phyloP scores from a whole-genome alignment of 2,888 invertebrate genomes.

The Rotaria magnacalcarata region DNA sequence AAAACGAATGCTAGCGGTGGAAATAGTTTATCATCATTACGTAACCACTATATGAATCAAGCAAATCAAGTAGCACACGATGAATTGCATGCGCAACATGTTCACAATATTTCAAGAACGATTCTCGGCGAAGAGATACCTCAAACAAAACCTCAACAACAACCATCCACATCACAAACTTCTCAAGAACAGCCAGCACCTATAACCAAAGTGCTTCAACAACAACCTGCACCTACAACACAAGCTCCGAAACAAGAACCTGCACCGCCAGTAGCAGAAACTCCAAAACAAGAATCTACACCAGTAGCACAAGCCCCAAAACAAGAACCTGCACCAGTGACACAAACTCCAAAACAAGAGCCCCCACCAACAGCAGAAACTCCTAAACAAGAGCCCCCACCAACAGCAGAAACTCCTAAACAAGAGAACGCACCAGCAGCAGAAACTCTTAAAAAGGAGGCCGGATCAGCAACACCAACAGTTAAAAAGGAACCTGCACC shows the following conservation, averaged over 20 bases:
- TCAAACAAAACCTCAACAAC: background rate
- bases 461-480: too few relatives aligned
- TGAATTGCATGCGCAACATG: background rate
- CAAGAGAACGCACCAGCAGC: background rate
- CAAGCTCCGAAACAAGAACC: background rate
- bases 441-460: too few relatives aligned
- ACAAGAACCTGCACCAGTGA: background rate
- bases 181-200: too few relatives aligned
- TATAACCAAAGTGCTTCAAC: too few relatives aligned
- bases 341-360: background rate
- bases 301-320: background rate
- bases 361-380: background rate
- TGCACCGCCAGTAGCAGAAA: background rate
- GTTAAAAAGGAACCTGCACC: too few relatives aligned
- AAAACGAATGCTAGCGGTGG: background rate
- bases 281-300: background rate
- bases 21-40: background rate
- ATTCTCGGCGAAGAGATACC: background rate
- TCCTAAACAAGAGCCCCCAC: background rate
- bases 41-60: background rate
- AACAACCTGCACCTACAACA: too few relatives aligned
- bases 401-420: background rate
- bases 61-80: background rate
- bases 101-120: background rate
- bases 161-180: too few relatives aligned